Evolutionary conservation across 53 echinoderm and acorn worm genomes (phyloP).

Genomic region (Holothuria scabra): DNA sequence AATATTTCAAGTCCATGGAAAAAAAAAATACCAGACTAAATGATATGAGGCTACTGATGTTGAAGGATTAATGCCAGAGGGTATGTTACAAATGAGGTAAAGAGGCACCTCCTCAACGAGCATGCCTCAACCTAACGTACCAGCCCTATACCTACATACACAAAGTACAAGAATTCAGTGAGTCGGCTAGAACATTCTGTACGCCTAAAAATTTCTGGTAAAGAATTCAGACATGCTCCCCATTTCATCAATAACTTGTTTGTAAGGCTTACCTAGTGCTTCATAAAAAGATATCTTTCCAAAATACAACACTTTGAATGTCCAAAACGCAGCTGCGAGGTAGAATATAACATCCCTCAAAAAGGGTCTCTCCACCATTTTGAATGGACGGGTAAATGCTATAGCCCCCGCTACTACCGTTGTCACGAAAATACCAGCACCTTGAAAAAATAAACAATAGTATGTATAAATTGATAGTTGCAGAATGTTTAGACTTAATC

Average conservation of each 20-base stretch:
- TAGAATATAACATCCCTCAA: conserved; percentile 92
- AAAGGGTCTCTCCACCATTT: conserved; percentile 91
- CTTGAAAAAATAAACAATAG: conserved; percentile 31
- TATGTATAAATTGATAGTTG: too few species aligned
- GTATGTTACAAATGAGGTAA: too few species aligned
- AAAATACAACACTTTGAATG: conserved; percentile 74
- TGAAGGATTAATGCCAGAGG: too few species aligned
- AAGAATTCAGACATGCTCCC: not conserved
- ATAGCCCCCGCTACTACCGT: conserved; percentile 93
- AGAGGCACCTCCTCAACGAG: too few species aligned
- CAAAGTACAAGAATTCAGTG: too few species aligned
- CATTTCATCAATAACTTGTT: not conserved
- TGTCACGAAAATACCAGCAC: conserved; percentile 98
- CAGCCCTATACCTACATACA: too few species aligned
- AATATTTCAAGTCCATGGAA: too few species aligned
- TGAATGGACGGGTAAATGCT: conserved; percentile 78
- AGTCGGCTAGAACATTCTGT: too few species aligned
- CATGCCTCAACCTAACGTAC: too few species aligned
- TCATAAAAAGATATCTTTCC: conserved; percentile 67
- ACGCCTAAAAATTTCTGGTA: not conserved
- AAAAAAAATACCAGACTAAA: too few species aligned
- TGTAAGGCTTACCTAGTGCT: conserved; percentile 68
- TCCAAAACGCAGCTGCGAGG: conserved; percentile 92
- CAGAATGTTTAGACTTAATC: too few species aligned
- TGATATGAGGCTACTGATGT: too few species aligned